phyloP scores from a whole-genome alignment of 2,113 vertebrate species.

The Ploceus nigricollis region DNA sequence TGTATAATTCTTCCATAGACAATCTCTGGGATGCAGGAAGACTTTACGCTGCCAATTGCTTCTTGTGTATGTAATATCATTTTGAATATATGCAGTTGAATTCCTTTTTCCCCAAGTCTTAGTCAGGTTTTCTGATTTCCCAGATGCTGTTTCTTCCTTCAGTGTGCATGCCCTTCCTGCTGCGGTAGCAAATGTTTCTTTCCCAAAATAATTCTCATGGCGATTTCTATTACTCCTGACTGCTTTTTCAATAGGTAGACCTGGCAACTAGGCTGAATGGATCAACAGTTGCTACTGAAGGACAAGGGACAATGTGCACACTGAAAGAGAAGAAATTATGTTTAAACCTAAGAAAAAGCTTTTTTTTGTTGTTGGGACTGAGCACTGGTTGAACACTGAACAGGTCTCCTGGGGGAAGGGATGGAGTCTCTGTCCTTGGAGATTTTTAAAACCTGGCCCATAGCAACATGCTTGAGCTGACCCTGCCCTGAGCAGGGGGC shows the following conservation, averaged over 20 bases:
- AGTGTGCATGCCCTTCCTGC: background rate
- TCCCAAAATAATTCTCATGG: background rate
- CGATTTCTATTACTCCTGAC: background rate
- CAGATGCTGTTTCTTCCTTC: background rate
- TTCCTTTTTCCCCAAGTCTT: background rate
- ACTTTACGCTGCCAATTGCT: background rate
- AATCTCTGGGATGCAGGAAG: background rate
- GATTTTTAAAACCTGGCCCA: background rate
- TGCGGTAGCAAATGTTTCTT: background rate
- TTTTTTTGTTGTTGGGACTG: background rate
- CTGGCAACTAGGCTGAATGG: background rate
- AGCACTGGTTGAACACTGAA: background rate
- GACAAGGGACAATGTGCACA: background rate
- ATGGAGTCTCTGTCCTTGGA: background rate
- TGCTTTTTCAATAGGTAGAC: background rate
- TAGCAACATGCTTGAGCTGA: background rate
- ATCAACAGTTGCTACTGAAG: background rate
- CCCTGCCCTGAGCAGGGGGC: background rate
- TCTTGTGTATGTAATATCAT: background rate
- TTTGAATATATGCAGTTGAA: background rate
- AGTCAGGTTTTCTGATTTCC: background rate
- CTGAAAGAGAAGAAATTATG: background rate
- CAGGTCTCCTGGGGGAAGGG: rapidly evolving
- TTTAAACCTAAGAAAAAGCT: background rate
- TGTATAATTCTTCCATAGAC: conserved; percentile 42